phyloP scores from a whole-genome alignment of 1,140 invertebrate genomes.

The Cherax destructor region DNA sequence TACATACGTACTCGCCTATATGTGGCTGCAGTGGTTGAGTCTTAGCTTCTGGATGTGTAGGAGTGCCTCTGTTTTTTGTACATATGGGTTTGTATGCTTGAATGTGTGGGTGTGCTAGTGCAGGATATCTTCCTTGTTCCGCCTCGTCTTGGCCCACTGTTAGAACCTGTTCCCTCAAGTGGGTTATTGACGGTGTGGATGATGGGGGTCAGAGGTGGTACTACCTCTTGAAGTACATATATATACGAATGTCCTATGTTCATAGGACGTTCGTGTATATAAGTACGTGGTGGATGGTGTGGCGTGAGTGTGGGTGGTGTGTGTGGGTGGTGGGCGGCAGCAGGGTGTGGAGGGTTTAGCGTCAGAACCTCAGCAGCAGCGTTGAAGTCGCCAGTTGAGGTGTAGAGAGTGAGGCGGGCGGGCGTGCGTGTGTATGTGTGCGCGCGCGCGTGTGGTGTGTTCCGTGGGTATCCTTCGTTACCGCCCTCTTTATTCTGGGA shows the following conservation, averaged over 20 bases:
- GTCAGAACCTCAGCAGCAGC: slow-evolving; percentile 11
- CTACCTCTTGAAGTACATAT: too few species aligned
- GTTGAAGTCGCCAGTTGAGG: slow-evolving; percentile 40
- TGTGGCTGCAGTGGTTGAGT: too few species aligned
- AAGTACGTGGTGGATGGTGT: background rate
- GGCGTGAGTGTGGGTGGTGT: background rate
- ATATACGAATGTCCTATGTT: too few species aligned
- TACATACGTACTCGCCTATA: too few species aligned
- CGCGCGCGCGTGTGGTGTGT: background rate
- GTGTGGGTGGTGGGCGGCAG: background rate
- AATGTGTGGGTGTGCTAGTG: background rate
- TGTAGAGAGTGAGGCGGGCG: slow-evolving; percentile 16
- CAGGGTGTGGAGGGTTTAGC: background rate
- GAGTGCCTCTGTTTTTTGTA: too few species aligned
- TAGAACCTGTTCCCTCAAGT: background rate
- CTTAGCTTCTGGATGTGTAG: too few species aligned
- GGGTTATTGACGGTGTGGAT: background rate
- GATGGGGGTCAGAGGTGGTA: background rate
- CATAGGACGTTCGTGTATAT: background rate
- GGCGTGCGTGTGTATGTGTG: background rate
- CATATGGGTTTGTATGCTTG: too few species aligned
- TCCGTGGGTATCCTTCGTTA: background rate
- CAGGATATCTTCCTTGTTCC: background rate
- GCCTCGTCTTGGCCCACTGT: background rate
- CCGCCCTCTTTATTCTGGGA: background rate